Evolutionary conservation across 2,113 vertebrate genomes (phyloP), one percentile per base, ranked within the genome.

Genomic region (Phodopus roborovskii): DNA sequence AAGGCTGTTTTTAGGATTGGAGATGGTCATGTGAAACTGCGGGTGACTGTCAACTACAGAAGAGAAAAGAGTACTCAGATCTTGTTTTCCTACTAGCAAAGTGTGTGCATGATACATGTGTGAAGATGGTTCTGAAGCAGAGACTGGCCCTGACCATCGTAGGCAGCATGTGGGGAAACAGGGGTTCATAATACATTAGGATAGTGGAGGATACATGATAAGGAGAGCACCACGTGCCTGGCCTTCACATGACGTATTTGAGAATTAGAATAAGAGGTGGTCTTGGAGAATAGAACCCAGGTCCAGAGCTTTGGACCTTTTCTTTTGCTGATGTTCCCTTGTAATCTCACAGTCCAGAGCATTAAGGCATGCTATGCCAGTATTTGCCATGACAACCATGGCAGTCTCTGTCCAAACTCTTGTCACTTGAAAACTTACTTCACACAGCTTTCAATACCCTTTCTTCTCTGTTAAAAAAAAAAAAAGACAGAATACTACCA

Each of bases 391-490:
- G 84, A 22, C 13, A 81, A 42, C n/a, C 16, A 24, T 90, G 77
- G 86, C 88, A 68, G 1, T 90, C 92, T 96, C 82, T 78, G 2
- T 79, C 62, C 90, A 58, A 91, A 64, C 20, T 92, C 90, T 90
- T 90, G 74, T 91, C 53, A 78, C 73, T 83, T 92, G 66, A 92
- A 75, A 92, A 93, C 50, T 92, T 22, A 95, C 62, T 91, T 93
- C n/a, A 93, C 58, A 82, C 45, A 90, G 73, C 64, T 96, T 84
- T 93, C 77, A 92, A 66, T 58, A 48, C 93, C 79, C 62, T 90
- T 92, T 33, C 39, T 94, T 94, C 53, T 50, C 53, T 96, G 50
- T 94, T 88, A 89, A 96, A 95, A 92, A 90, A 50, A 26, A 75
- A 42, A n/a, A n/a, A n/a, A n/a, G 12, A 92, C 24, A 82, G 58